A percentile compares a stretch with the other conserved stretches of the same genome.
Evolutionary conservation across 1,140 invertebrate genomes (phyloP).

Genomic region (Drosophila azteca): DNA sequence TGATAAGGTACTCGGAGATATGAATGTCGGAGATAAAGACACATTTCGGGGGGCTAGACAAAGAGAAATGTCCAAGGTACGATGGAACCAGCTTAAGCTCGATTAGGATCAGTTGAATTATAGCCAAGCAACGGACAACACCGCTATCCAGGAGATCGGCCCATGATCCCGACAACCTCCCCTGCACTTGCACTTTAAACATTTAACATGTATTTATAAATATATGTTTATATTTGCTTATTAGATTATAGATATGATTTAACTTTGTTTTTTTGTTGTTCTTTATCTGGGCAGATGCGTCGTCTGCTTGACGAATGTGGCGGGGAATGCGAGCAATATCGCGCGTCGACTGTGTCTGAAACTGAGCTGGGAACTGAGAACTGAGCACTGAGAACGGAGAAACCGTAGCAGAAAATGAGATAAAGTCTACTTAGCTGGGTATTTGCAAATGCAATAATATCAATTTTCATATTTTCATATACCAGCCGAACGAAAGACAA

Average conservation of each 20-base stretch:
- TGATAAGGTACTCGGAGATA: slow-evolving; percentile 20
- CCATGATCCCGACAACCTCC: not conserved
- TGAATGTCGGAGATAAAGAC: not conserved
- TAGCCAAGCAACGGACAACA: not conserved
- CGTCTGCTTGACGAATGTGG: slow-evolving; percentile 1
- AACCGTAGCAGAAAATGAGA: slow-evolving; percentile 58
- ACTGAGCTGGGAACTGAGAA: slow-evolving; percentile 5
- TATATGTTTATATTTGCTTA: slow-evolving; percentile 24
- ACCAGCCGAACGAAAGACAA: slow-evolving; percentile 67
- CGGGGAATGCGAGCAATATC: not conserved
- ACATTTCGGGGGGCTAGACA: slow-evolving; percentile 25
- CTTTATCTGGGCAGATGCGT: slow-evolving; percentile 5
- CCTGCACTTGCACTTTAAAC: slow-evolving; percentile 32
- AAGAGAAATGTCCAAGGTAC: not conserved
- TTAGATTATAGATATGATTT: slow-evolving; percentile 42
- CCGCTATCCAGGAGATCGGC: too few relatives aligned
- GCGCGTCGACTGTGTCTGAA: slow-evolving; percentile 41
- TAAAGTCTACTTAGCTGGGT: slow-evolving; percentile 53
- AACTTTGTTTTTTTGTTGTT: slow-evolving; percentile 33
- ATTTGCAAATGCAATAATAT: slow-evolving; percentile 77
- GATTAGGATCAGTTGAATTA: not conserved
- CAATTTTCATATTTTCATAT: slow-evolving; percentile 79
- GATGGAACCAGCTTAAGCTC: slow-evolving; percentile 10
- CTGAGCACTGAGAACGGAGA: slow-evolving; percentile 2
- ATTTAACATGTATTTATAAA: not conserved